These are phyloP conservation scores for Oegoconia quadripuncta DNA, from an alignment of 2,888 invertebrate species.

Conservation along the genomic window DNA sequence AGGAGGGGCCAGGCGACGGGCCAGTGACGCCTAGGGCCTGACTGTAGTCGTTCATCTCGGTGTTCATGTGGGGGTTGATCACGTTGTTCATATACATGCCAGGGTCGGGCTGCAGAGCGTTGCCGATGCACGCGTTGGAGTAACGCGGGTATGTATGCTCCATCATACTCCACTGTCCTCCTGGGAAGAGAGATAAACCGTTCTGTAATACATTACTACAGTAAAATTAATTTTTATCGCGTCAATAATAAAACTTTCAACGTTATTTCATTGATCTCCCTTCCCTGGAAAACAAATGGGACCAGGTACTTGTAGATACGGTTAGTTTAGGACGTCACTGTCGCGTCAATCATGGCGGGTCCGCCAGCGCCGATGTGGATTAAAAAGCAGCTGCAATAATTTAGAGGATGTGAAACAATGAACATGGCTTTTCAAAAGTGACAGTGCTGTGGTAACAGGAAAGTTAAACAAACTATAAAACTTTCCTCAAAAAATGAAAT, in stretches of 20 bases:
- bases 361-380: too few relatives aligned
- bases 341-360: too few relatives aligned
- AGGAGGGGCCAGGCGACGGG: conserved; percentile 58
- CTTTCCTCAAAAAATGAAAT: too few relatives aligned
- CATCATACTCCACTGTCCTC: conserved; percentile 92
- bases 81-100: conserved; percentile 79
- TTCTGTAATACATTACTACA: conserved; percentile 52
- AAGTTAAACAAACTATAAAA: too few relatives aligned
- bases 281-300: conserved; percentile 67
- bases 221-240: conserved; percentile 14
- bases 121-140: conserved; percentile 83
- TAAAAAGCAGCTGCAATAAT: too few relatives aligned
- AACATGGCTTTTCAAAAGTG: too few relatives aligned
- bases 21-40: conserved; percentile 53
- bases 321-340: too few relatives aligned
- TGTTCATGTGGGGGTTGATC: conserved; percentile 59
- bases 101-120: conserved; percentile 75
- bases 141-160: conserved; percentile 89
- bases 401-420: too few relatives aligned
- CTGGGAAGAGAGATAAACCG: conserved; percentile 84
- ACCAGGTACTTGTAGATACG: conserved; percentile 17
- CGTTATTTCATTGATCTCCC: conserved; percentile 69
- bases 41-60: conserved; percentile 61
- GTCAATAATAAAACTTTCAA: not conserved
- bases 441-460: too few relatives aligned